phyloP scores from a whole-genome alignment of 2,113 vertebrate genomes.

The Stictonetta naevosa region DNA sequence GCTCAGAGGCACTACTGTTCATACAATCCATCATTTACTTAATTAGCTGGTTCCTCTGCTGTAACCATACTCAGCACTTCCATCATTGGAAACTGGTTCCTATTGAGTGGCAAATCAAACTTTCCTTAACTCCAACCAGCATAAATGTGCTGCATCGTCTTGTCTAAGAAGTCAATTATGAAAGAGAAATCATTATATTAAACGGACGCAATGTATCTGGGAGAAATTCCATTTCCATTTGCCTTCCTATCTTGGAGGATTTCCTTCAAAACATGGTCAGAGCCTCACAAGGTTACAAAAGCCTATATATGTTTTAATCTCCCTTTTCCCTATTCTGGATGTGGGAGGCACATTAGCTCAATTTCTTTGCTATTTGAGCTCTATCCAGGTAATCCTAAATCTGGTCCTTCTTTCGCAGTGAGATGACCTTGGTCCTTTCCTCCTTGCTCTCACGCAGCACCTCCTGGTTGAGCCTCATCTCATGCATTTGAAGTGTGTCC shows the following conservation, averaged over 20 bases:
- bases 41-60: background rate
- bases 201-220: background rate
- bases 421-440: background rate
- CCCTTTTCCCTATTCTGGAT: background rate
- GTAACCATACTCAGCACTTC: background rate
- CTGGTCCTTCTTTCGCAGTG: background rate
- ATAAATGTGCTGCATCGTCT: background rate
- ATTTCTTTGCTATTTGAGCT: background rate
- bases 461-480: background rate
- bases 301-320: background rate
- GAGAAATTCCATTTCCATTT: background rate
- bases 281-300: background rate
- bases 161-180: background rate
- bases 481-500: background rate
- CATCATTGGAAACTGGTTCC: background rate
- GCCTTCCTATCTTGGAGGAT: background rate
- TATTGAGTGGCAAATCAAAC: background rate
- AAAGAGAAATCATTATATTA: background rate
- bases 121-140: background rate
- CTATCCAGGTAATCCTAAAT: background rate
- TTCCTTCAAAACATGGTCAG: background rate
- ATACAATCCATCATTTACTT: background rate
- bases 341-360: background rate
- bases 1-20: background rate
- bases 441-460: background rate